Evolutionary conservation across 2,888 invertebrate species (phyloP).

Genomic region (Stenurella melanura): DNA sequence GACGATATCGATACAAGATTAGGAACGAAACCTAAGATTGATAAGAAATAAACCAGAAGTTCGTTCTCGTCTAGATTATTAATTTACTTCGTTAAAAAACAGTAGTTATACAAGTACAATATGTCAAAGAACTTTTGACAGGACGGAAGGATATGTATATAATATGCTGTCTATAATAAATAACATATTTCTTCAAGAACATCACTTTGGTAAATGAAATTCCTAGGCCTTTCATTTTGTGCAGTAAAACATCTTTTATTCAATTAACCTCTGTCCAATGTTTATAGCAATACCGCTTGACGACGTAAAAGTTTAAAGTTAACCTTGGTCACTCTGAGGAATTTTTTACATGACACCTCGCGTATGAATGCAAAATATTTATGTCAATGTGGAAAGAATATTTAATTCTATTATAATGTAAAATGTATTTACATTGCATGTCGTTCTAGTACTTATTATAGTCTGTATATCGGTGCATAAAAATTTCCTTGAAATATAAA

Average conservation of each 20-base stretch:
- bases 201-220: too few relatives aligned
- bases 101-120: background rate
- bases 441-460: background rate
- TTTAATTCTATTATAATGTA: background rate
- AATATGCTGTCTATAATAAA: background rate
- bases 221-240: background rate
- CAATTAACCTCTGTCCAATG: background rate
- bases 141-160: background rate
- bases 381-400: slow-evolving; percentile 15
- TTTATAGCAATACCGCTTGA: background rate
- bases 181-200: too few relatives aligned
- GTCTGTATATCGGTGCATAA: background rate
- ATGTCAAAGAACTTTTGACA: slow-evolving; percentile 34
- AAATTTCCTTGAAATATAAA: background rate
- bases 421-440: background rate
- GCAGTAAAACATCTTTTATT: background rate
- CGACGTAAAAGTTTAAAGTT: slow-evolving; percentile 20
- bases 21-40: slow-evolving; percentile 54
- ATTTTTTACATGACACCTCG: slow-evolving; percentile 5
- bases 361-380: slow-evolving; percentile 17
- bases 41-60: background rate
- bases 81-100: background rate
- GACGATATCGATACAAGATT: slow-evolving; percentile 59
- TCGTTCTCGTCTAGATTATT: background rate
- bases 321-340: slow-evolving; percentile 9